Conservation (phyloP, 2,888 invertebrate genomes). For the Hydrotaea cyrtoneurina region DNA sequence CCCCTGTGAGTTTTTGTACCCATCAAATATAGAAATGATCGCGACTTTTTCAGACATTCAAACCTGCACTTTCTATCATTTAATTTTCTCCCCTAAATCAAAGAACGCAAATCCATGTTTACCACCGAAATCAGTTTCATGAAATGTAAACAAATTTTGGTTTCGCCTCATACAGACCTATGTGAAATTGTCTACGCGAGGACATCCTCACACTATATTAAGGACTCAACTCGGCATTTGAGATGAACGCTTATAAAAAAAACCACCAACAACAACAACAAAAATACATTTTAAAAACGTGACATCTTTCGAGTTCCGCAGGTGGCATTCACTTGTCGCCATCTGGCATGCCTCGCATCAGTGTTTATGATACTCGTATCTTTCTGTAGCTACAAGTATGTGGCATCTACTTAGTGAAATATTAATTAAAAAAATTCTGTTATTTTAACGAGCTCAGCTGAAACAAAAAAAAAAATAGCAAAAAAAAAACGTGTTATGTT, state of each 20-base stretch:
- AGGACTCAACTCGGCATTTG: not conserved
- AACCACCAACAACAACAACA: too few relatives aligned
- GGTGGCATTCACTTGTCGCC: slow-evolving; percentile 23
- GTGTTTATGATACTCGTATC: not conserved
- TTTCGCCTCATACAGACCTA: too few relatives aligned
- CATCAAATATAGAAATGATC: too few relatives aligned
- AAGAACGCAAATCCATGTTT: too few relatives aligned
- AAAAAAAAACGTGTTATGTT: slow-evolving; percentile 24
- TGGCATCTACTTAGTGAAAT: slow-evolving; percentile 34
- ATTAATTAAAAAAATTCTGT: slow-evolving; percentile 59
- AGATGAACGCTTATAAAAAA: not conserved
- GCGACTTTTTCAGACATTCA: too few relatives aligned
- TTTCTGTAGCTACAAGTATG: not conserved
- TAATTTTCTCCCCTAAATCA: too few relatives aligned
- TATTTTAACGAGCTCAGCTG: slow-evolving; percentile 49
- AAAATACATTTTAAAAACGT: slow-evolving; percentile 7
- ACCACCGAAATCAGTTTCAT: too few relatives aligned
- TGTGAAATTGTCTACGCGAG: not conserved
- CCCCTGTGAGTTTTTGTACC: too few relatives aligned
- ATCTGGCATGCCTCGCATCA: not conserved
- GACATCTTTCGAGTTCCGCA: slow-evolving; percentile 23
- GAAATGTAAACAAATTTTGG: too few relatives aligned
- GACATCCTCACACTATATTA: too few relatives aligned
- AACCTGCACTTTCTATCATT: too few relatives aligned
- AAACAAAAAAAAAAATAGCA: too few relatives aligned